Percentiles rank a stretch among this genome's conserved stretches.
These are phyloP conservation scores for Drosophila littoralis DNA, from an alignment of 1,140 invertebrate genomes.

Conservation along the genomic window DNA sequence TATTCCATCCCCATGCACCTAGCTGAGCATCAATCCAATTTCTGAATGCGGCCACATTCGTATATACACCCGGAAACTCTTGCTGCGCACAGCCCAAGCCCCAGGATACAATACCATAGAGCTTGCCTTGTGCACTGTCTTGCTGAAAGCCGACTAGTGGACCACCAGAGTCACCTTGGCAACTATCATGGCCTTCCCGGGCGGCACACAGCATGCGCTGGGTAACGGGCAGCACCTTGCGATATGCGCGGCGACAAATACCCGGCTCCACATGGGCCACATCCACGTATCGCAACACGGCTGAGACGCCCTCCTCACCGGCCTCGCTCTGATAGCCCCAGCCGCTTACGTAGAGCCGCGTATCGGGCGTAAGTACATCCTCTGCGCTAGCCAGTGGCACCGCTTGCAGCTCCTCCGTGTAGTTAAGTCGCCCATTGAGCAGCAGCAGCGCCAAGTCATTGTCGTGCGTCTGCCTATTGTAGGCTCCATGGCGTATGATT, in stretches of 20 bases:
- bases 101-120: slow-evolving; percentile 85
- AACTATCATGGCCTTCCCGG: slow-evolving; percentile 66
- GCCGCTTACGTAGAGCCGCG: slow-evolving; percentile 65
- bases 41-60: slow-evolving; percentile 71
- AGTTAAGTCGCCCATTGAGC: slow-evolving; percentile 62
- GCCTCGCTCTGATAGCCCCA: slow-evolving; percentile 72
- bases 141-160: slow-evolving; percentile 63
- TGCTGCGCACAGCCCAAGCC: slow-evolving; percentile 85
- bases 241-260: slow-evolving; percentile 55
- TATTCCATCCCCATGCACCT: slow-evolving; percentile 65
- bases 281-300: slow-evolving; percentile 64
- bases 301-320: slow-evolving; percentile 43
- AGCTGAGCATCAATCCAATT: slow-evolving; percentile 74
- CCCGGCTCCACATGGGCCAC: slow-evolving; percentile 48
- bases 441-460: slow-evolving; percentile 75
- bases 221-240: slow-evolving; percentile 67
- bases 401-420: slow-evolving; percentile 55
- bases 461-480: slow-evolving; percentile 64
- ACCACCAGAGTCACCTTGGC: slow-evolving; percentile 78
- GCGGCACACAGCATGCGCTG: slow-evolving; percentile 74
- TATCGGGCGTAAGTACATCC: slow-evolving; percentile 34
- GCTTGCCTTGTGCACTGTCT: slow-evolving; percentile 63
- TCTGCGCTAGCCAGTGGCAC: slow-evolving; percentile 45
- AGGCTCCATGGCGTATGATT: slow-evolving; percentile 69
- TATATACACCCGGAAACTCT: slow-evolving; percentile 85